These are phyloP conservation scores for Drosophila tristis DNA, from an alignment of 1,140 invertebrate genomes.

Conservation along the genomic window DNA sequence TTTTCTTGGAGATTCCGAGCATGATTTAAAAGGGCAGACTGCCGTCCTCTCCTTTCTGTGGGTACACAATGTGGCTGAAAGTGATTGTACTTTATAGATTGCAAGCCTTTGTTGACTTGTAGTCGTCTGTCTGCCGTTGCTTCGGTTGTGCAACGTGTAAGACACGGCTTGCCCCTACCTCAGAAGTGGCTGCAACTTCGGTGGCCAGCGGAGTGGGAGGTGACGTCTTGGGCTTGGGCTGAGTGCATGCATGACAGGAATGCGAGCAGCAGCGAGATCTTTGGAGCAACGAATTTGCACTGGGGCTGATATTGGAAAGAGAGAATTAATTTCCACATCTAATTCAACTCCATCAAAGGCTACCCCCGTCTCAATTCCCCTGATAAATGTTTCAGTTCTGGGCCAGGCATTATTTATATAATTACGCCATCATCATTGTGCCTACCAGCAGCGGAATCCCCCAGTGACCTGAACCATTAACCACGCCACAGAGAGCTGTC, in stretches of 20 bases:
- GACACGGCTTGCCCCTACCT: constrained; percentile 43
- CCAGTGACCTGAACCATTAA: constrained; percentile 59
- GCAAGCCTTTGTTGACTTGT: constrained; percentile 48
- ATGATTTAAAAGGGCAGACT: constrained; percentile 76
- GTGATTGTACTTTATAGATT: constrained; percentile 74
- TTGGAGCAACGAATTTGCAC: background rate
- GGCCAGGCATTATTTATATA: constrained; percentile 52
- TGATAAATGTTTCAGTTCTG: constrained; percentile 29
- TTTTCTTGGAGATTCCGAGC: constrained; percentile 51
- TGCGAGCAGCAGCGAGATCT: constrained; percentile 4
- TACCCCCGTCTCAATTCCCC: constrained; percentile 1
- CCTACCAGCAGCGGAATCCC: constrained; percentile 45
- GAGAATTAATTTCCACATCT: background rate
- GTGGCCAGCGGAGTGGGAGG: constrained; percentile 14
- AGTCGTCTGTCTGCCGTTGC: constrained; percentile 13
- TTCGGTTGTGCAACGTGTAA: constrained; percentile 44
- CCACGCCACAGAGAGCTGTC: constrained; percentile 57
- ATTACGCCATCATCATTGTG: constrained; percentile 60
- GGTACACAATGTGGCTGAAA: constrained; percentile 58
- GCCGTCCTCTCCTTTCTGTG: constrained; percentile 6
- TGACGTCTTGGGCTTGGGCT: background rate
- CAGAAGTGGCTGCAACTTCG: constrained; percentile 33
- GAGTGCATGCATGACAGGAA: constrained; percentile 38
- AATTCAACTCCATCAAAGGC: too few relatives aligned
- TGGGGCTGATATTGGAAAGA: background rate